Conservation (phyloP, 1,140 invertebrate species). For the Wiebesia pumilae region DNA sequence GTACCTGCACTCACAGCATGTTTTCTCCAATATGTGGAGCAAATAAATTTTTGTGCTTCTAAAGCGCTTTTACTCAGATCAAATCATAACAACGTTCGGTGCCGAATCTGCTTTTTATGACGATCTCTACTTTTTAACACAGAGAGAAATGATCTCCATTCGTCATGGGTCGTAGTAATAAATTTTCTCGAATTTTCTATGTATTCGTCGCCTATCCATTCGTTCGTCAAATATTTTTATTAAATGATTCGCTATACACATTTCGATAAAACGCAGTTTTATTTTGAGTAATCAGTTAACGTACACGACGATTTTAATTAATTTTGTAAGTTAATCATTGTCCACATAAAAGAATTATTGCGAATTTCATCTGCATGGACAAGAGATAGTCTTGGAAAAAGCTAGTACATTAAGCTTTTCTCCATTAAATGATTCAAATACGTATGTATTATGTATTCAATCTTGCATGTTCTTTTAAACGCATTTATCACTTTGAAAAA, state of each 20-base stretch:
- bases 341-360: not conserved
- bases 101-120: not conserved
- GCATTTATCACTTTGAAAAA: not conserved
- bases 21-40: constrained; percentile 2
- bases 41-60: constrained; percentile 7
- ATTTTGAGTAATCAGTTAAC: too few relatives aligned
- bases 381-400: not conserved
- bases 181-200: too few relatives aligned
- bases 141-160: not conserved
- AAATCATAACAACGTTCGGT: not conserved
- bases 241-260: too few relatives aligned
- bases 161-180: too few relatives aligned
- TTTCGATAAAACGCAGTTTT: too few relatives aligned
- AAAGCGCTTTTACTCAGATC: not conserved
- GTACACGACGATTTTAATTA: not conserved
- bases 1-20: not conserved
- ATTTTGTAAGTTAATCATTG: not conserved
- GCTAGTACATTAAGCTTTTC: not conserved
- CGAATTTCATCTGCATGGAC: not conserved
- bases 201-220: too few relatives aligned
- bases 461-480: not conserved
- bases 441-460: not conserved
- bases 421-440: not conserved
- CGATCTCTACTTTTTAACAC: not conserved
- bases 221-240: too few relatives aligned